Conservation (phyloP, 2,113 vertebrate species). For the Gila orcuttii region DNA sequence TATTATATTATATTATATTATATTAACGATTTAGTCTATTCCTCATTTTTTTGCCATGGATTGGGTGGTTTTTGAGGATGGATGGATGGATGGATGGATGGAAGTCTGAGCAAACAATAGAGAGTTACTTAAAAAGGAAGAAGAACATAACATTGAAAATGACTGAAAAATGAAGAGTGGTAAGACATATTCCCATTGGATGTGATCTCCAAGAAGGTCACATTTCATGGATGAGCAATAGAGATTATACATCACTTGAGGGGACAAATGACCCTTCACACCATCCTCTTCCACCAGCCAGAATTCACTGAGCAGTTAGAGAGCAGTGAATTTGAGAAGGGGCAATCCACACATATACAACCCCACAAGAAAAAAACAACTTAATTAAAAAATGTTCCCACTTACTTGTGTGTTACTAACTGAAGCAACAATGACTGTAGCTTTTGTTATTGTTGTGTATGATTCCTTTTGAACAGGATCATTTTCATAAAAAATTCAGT, state of each 20-base stretch:
- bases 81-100: not conserved
- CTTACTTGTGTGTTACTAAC: not conserved
- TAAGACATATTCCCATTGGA: constrained; percentile 20
- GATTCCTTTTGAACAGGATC: not conserved
- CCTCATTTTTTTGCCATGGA: no score
- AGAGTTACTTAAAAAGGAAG: not conserved
- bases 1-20: no score
- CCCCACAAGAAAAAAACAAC: not conserved
- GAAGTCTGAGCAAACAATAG: not conserved
- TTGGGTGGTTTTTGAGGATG: no score
- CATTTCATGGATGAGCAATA: constrained; percentile 28
- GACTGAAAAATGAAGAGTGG: not conserved
- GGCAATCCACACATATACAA: not conserved
- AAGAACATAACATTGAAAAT: constrained; percentile 5
- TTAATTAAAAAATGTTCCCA: not conserved
- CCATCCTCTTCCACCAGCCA: constrained; percentile 27
- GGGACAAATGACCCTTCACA: constrained; percentile 23
- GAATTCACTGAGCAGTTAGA: constrained; percentile 11
- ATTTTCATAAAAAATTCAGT: not conserved
- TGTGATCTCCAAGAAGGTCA: constrained; percentile 46
- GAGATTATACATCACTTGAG: constrained; percentile 43
- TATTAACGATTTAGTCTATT: no score
- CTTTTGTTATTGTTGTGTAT: not conserved
- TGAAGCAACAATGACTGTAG: not conserved
- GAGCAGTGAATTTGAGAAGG: not conserved